Conservation (phyloP, 2,888 invertebrate species). For the Pristionchus maxplancki region DNA sequence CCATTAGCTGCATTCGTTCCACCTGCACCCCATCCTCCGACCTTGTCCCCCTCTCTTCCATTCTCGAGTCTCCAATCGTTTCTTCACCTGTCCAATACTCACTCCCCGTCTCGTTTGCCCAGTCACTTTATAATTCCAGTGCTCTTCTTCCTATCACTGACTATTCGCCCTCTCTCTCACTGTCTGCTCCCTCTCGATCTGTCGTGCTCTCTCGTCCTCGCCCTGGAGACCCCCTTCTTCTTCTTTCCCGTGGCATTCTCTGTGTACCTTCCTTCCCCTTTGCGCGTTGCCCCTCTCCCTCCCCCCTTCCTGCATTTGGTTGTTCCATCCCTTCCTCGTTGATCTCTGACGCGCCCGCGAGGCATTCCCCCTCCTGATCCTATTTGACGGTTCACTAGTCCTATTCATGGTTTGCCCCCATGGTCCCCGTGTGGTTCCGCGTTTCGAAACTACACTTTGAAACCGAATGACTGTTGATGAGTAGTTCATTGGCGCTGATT, state of each 20-base stretch:
- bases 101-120: slow-evolving; percentile 36
- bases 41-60: background rate
- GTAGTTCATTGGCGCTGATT: background rate
- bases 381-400: background rate
- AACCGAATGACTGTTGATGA: background rate
- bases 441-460: background rate
- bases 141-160: slow-evolving; percentile 15
- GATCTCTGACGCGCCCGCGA: slow-evolving; percentile 10
- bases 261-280: slow-evolving; percentile 39
- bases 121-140: slow-evolving; percentile 41
- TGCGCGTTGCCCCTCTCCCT: background rate
- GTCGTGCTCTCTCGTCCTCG: background rate
- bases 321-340: slow-evolving; percentile 32
- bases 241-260: slow-evolving; percentile 33
- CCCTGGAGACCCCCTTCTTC: slow-evolving; percentile 23
- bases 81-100: background rate
- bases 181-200: slow-evolving; percentile 16
- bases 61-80: background rate
- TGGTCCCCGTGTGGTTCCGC: background rate
- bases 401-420: background rate
- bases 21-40: background rate
- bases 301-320: slow-evolving; percentile 44
- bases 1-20: slow-evolving; percentile 38
- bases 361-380: slow-evolving; percentile 16
- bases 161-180: slow-evolving; percentile 35